Conservation (phyloP, 2,113 vertebrate genomes). For the Callorhinus ursinus region DNA sequence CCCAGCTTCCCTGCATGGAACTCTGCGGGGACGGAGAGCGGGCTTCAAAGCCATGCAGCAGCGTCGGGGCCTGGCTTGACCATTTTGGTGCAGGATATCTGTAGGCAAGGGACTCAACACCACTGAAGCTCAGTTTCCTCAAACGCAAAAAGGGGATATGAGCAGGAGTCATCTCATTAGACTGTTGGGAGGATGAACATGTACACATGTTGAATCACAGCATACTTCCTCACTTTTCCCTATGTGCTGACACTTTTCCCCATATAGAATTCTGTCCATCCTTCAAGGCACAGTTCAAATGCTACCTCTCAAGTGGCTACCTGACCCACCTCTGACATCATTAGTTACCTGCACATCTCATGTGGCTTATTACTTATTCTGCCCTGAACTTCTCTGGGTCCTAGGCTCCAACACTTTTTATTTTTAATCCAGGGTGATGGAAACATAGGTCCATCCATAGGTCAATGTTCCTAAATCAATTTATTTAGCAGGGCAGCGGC, state of each 20-base stretch:
- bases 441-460: not conserved
- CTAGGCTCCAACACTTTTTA: not conserved
- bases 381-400: not conserved
- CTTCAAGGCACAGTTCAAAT: constrained; percentile 26
- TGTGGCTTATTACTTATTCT: not conserved
- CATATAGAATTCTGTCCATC: not conserved
- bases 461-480: not conserved
- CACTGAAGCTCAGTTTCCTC: not conserved
- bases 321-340: not conserved
- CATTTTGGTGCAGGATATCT: not conserved
- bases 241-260: not conserved
- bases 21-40: not conserved
- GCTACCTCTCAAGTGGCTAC: not conserved
- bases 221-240: not conserved
- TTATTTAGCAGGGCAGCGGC: not conserved
- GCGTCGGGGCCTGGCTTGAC: not conserved
- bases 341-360: not conserved
- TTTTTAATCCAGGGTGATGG: not conserved
- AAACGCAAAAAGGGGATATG: not conserved
- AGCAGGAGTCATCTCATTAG: not conserved
- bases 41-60: not conserved
- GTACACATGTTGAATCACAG: not conserved
- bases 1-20: not conserved
- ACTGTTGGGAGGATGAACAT: not conserved
- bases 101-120: not conserved